Conservation (phyloP, 2,888 invertebrate species). For the Deilephila elpenor region DNA sequence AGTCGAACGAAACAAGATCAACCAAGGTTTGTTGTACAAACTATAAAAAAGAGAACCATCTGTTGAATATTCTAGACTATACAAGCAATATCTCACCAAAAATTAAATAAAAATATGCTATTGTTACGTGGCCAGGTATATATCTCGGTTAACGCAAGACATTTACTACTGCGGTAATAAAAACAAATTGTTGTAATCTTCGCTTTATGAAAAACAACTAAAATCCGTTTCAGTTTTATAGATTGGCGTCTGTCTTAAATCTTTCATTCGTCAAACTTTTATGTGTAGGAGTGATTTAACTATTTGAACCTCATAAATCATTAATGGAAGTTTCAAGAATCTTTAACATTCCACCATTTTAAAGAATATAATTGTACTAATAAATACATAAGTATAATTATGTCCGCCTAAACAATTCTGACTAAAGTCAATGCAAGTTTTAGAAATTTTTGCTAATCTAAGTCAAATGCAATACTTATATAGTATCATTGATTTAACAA, state of each 20-base stretch:
- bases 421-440: too few relatives aligned
- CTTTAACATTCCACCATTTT: neutral
- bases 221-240: slow-evolving; percentile 4
- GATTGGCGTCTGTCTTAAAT: slow-evolving; percentile 7
- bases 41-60: slow-evolving; percentile 14
- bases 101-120: slow-evolving; percentile 19
- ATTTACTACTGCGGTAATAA: slow-evolving; percentile 20
- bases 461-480: too few relatives aligned
- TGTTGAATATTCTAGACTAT: slow-evolving; percentile 5
- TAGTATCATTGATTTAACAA: too few relatives aligned
- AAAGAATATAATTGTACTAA: too few relatives aligned
- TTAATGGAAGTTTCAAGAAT: neutral
- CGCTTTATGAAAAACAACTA: slow-evolving; percentile 10
- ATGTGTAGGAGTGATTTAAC: neutral
- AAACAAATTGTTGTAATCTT: slow-evolving; percentile 14
- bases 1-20: neutral
- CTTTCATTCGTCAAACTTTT: neutral
- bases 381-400: too few relatives aligned
- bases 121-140: neutral
- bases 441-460: too few relatives aligned
- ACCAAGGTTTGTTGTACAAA: neutral
- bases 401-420: too few relatives aligned
- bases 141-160: slow-evolving; percentile 13
- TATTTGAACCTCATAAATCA: too few relatives aligned
- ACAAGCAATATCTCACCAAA: slow-evolving; percentile 13